A percentile compares a stretch with the other conserved stretches of the same genome.
phyloP scores from a whole-genome alignment of 2,888 invertebrate species.

The Poecilus cupreus region DNA sequence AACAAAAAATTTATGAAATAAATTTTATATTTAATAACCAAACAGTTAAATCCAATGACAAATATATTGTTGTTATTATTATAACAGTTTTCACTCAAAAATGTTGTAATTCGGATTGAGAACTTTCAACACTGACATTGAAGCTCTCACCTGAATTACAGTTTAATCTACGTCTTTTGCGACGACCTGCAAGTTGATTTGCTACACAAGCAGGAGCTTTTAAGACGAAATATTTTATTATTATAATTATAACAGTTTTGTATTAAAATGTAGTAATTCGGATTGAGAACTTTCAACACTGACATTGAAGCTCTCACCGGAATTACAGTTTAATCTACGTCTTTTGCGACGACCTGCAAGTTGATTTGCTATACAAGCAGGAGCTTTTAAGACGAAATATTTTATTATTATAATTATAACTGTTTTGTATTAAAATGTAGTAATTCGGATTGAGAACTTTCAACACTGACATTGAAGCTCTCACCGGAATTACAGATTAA shows the following conservation, averaged over 20 bases:
- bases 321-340: neutral
- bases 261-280: neutral
- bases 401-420: neutral
- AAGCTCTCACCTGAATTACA: neutral
- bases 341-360: constrained; percentile 1
- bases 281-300: constrained; percentile 1
- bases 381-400: neutral
- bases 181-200: constrained; percentile 4
- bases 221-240: neutral
- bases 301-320: neutral
- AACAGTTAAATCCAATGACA: no score
- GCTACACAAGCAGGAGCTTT: neutral
- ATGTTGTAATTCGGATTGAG: neutral
- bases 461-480: neutral
- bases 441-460: neutral
- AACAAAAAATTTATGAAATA: no score
- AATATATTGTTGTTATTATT: no score
- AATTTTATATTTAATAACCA: no score
- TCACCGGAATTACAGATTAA: constrained; percentile 32
- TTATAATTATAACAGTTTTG: neutral
- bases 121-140: neutral
- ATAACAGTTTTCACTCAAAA: no score
- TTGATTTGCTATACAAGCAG: neutral
- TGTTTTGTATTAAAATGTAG: neutral
- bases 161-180: neutral